Conservation (phyloP, 2,797 vertebrate species). For the Pampus argenteus region DNA sequence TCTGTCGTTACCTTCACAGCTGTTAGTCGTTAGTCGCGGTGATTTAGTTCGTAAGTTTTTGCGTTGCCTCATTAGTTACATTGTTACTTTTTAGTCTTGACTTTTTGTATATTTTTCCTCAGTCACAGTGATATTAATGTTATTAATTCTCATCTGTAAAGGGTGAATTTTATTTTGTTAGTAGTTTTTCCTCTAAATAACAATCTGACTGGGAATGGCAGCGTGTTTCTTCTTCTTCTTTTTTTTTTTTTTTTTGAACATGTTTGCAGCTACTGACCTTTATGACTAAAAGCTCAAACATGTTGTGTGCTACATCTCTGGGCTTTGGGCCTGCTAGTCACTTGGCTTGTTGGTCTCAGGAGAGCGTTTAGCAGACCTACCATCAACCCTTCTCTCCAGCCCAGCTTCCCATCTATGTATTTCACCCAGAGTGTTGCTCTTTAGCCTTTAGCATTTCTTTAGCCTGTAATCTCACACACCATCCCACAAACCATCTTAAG, state of each 20-base stretch:
- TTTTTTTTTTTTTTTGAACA: conserved; percentile 72
- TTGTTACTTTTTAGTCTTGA: no score
- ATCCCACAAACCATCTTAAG: conserved; percentile 30
- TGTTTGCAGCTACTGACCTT: conserved; percentile 77
- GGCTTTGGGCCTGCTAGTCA: conserved; percentile 60
- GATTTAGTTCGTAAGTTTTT: no score
- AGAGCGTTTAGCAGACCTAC: conserved; percentile 59
- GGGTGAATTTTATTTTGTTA: no score
- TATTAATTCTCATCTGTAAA: no score
- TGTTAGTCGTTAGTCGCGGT: no score
- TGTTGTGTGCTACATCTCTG: conserved; percentile 69
- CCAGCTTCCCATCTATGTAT: conserved; percentile 45
- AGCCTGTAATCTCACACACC: conserved; percentile 53
- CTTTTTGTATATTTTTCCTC: no score
- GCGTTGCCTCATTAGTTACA: no score
- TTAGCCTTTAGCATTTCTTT: conserved; percentile 31
- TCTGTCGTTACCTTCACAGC: no score
- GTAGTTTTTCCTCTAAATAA: no score
- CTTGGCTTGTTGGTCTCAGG: conserved; percentile 51
- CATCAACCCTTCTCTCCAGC: conserved; percentile 45
- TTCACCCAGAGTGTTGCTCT: conserved; percentile 30
- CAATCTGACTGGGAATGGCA: conserved; percentile 76
- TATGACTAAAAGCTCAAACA: conserved; percentile 76
- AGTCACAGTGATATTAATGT: no score
- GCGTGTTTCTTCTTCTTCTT: no score